phyloP scores from a whole-genome alignment of 2,888 invertebrate genomes.

The Noctua janthina region DNA sequence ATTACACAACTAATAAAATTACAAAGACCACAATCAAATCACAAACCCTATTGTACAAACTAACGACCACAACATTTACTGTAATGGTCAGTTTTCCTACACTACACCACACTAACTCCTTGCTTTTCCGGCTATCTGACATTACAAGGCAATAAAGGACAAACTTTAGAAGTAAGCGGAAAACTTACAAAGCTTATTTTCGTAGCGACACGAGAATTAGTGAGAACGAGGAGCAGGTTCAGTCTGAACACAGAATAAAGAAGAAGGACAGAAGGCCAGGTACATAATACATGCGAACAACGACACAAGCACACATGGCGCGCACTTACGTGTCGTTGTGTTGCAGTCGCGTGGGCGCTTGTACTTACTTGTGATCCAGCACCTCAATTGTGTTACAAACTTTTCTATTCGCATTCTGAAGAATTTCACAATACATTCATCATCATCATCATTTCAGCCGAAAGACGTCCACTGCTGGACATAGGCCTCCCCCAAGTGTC shows the following conservation, averaged over 20 bases:
- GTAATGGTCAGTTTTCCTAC: constrained; percentile 66
- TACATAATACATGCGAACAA: fast-evolving
- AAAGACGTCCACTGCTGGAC: too few species aligned
- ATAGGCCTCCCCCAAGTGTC: too few species aligned
- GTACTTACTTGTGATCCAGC: not conserved
- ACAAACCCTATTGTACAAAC: constrained; percentile 30
- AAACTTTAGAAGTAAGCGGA: constrained; percentile 75
- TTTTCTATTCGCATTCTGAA: not conserved
- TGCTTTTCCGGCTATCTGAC: constrained; percentile 71
- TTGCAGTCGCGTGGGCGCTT: not conserved
- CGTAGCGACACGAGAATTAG: constrained; percentile 68
- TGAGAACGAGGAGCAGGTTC: constrained; percentile 46
- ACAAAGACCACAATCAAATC: constrained; percentile 42
- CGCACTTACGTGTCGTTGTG: not conserved
- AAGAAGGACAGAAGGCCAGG: constrained; percentile 4
- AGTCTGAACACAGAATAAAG: not conserved
- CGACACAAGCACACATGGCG: not conserved
- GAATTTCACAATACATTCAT: not conserved
- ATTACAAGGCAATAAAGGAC: constrained; percentile 79
- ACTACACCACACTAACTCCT: constrained; percentile 68
- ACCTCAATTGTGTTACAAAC: not conserved
- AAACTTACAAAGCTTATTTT: constrained; percentile 72
- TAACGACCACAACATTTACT: constrained; percentile 60
- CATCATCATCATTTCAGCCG: too few species aligned
- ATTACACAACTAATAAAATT: constrained; percentile 31